Evolutionary conservation across 2,113 vertebrate genomes (phyloP).

Genomic region (Ictalurus punctatus): DNA sequence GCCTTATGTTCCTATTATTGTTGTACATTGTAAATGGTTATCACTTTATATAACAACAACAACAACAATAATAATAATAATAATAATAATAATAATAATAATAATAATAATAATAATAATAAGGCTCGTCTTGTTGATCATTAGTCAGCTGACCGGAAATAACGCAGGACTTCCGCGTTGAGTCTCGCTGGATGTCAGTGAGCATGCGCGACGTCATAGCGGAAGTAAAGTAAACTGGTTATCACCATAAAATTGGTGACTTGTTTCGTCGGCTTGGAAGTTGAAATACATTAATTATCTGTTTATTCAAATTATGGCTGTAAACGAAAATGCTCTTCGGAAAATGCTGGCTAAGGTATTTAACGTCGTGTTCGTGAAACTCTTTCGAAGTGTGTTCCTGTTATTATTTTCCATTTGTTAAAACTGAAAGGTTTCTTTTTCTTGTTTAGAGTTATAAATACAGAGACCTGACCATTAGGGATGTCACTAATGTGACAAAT

Average conservation of each 20-base stretch:
- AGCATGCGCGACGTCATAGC: neutral
- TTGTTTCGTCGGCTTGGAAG: neutral
- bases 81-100: no score
- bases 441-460: conserved; percentile 89
- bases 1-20: no score
- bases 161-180: neutral
- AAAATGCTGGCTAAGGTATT: conserved; percentile 47
- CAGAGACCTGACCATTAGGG: conserved; percentile 89
- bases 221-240: neutral
- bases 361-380: neutral
- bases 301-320: conserved; percentile 7
- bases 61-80: no score
- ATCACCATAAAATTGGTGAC: neutral
- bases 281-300: neutral
- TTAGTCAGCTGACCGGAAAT: conserved; percentile 38
- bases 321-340: conserved; percentile 29
- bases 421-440: neutral
- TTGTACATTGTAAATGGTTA: no score
- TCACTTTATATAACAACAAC: no score
- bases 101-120: no score
- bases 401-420: neutral
- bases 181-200: neutral
- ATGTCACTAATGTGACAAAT: conserved; percentile 86
- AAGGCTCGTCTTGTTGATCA: no score
- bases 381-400: neutral